phyloP scores from a whole-genome alignment of 2,113 vertebrate genomes.

The Chiloscyllium plagiosum region DNA sequence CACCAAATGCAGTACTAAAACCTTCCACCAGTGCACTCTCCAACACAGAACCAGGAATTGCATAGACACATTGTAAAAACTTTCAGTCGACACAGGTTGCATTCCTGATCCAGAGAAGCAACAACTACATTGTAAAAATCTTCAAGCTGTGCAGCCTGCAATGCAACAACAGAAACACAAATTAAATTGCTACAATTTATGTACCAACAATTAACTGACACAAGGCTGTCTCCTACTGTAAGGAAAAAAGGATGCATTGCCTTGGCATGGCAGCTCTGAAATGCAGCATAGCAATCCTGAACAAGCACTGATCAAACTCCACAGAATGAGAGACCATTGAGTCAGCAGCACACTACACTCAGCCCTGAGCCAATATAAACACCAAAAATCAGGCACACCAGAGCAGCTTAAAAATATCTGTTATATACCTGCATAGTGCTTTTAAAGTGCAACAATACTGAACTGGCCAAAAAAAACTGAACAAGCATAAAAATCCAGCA shows the following conservation, averaged over 20 bases:
- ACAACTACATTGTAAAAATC: neutral
- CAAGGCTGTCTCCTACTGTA: neutral
- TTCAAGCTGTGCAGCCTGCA: neutral
- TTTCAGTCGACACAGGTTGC: neutral
- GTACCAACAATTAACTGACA: neutral
- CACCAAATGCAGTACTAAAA: neutral
- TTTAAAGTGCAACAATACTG: neutral
- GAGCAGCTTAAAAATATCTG: neutral
- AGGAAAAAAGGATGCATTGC: neutral
- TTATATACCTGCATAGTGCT: neutral
- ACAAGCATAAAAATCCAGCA: neutral
- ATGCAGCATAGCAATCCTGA: neutral
- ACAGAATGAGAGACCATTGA: neutral
- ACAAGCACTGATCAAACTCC: neutral
- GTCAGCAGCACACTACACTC: neutral
- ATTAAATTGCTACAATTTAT: neutral
- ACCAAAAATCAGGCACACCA: neutral
- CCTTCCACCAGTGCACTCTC: neutral
- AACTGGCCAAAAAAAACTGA: neutral
- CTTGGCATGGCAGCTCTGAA: neutral
- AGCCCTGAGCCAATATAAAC: neutral
- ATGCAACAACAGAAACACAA: neutral
- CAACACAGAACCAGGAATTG: neutral
- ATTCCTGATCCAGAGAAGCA: neutral
- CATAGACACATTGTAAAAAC: neutral